Evolutionary conservation across 2,113 vertebrate species (phyloP), one percentile per base, ranked within the genome.

Genomic region (Sinosuthora webbiana): DNA sequence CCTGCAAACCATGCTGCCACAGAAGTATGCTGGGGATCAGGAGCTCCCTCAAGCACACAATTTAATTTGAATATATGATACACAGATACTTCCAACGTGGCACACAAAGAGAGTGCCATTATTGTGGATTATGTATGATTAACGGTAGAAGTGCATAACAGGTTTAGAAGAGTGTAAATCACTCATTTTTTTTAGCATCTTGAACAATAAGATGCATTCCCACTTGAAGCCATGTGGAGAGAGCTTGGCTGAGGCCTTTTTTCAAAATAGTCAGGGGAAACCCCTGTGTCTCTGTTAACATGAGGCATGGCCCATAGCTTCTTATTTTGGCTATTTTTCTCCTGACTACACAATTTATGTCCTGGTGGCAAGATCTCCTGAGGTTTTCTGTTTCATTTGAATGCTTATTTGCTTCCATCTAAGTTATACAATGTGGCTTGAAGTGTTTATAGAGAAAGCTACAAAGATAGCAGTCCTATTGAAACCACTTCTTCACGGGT

Each of bases 61-160:
- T 86, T 67, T 78, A 90, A 95, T 96, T 90, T 97, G 92, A 96
- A 96, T 93, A 83, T 92, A 77, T 75, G 90, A 91, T 95, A 88
- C 33, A 56, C 31, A 42, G 49, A 31, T 52, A 86, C 30, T 74
- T 95, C 68, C 79, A 88, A 65, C 3, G 7, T 19, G 24, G n/a
- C 19, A 13, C 59, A 88, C 70, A 80, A 92, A 90, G 57, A 95
- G 30, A 90, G 79, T 92, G 82, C 91, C 92, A 95, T 65, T 75
- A 31, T 73, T 92, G 79, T 88, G 68, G 87, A 59, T 89, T 90
- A 41, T 77, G 37, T 70, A 70, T 94, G 90, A 93, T 92, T 95
- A 88, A 77, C 2, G 0, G 75, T 80, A 47, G 71, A 96, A 90
- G 63, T 49, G 71, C 82, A 95, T 15, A 59, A 44, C 47, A 81